Evolutionary conservation across 2,113 vertebrate species (phyloP).

Genomic region (human (Homo sapiens)): GRCh38 chr13:46494501-46495000

Average conservation of each 20-base stretch:
- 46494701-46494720: not conserved
- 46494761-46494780: not conserved
- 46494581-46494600: not conserved
- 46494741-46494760: not conserved
- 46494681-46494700: not conserved
- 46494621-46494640: not conserved
- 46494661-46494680: not conserved
- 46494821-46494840: not conserved
- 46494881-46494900: not conserved
- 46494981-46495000: not conserved
- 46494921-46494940: not conserved
- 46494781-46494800: not conserved
- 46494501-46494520: not conserved
- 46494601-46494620: not conserved
- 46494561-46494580: not conserved
- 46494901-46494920: not conserved
- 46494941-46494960: not conserved
- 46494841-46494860: not conserved
- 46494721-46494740: accelerated
- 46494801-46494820: not conserved
- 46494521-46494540: not conserved
- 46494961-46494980: not conserved
- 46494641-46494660: not conserved
- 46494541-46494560: not conserved
- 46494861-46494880: not conserved